Evolutionary conservation across 2,113 vertebrate genomes (phyloP).

Genomic region (Todiramphus saurophagus): DNA sequence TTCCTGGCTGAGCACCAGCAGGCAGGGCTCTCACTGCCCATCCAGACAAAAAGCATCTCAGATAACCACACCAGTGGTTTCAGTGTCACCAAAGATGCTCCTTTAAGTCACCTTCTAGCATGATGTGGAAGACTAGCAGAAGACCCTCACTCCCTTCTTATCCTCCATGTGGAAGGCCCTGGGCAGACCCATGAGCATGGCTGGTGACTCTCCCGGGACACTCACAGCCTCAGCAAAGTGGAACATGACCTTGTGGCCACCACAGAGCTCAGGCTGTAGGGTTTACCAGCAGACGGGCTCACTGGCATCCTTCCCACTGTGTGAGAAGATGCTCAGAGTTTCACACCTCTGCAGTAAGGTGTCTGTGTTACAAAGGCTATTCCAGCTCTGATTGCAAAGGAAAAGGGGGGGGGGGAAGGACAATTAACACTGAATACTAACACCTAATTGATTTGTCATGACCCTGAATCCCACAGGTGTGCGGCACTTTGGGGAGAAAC

Average conservation of each 20-base stretch:
- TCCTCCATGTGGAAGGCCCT: background rate
- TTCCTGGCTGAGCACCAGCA: background rate
- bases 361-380: background rate
- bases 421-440: background rate
- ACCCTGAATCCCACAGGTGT: background rate
- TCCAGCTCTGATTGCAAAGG: background rate
- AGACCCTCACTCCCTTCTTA: background rate
- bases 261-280: rapidly evolving
- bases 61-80: background rate
- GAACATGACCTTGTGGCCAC: rapidly evolving
- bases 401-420: rapidly evolving
- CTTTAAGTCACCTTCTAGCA: background rate
- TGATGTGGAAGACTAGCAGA: background rate
- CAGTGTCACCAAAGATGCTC: background rate
- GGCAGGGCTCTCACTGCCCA: background rate
- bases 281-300: background rate
- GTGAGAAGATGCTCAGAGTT: background rate
- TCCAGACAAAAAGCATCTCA: background rate
- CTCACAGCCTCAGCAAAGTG: background rate
- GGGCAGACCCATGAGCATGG: background rate
- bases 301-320: background rate
- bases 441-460: background rate
- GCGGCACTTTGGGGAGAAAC: background rate
- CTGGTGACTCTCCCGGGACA: background rate
- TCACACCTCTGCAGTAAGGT: no score